phyloP scores from a whole-genome alignment of 2,888 invertebrate species.

The Bruchidius siliquastri region DNA sequence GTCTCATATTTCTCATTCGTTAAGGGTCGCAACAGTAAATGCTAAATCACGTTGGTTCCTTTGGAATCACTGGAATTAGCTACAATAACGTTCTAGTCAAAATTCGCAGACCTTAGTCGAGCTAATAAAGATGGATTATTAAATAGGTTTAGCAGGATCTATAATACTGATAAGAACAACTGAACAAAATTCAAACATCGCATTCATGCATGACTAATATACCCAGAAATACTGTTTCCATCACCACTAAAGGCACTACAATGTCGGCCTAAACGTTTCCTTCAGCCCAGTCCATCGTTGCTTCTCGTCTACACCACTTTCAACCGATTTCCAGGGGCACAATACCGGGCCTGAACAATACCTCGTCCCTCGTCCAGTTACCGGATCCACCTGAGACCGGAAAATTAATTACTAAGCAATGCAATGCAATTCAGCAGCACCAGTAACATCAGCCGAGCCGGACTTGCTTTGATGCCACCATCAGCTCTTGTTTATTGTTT shows the following conservation, averaged over 20 bases:
- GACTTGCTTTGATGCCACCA: not conserved
- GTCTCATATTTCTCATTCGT: too few relatives aligned
- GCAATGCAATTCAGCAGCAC: not conserved
- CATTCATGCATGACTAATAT: too few relatives aligned
- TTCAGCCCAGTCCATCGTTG: not conserved
- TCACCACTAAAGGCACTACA: not conserved
- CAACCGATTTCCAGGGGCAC: not conserved
- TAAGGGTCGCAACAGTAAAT: too few relatives aligned
- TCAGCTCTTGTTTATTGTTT: not conserved
- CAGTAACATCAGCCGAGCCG: not conserved
- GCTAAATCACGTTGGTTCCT: too few relatives aligned
- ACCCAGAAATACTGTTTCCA: not conserved
- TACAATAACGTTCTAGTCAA: too few relatives aligned
- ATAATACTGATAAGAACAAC: too few relatives aligned
- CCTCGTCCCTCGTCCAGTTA: constrained; percentile 6
- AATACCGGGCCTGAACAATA: not conserved
- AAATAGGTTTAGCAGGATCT: too few relatives aligned
- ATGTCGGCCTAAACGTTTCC: not conserved
- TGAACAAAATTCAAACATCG: too few relatives aligned
- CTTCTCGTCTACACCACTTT: not conserved
- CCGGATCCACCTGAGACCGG: constrained; percentile 12
- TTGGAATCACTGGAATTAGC: too few relatives aligned
- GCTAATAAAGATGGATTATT: too few relatives aligned
- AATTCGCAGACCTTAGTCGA: too few relatives aligned
- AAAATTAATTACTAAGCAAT: constrained; percentile 13